These are phyloP conservation scores for Xestia c-nigrum DNA, from an alignment of 2,888 invertebrate genomes.

Conservation along the genomic window DNA sequence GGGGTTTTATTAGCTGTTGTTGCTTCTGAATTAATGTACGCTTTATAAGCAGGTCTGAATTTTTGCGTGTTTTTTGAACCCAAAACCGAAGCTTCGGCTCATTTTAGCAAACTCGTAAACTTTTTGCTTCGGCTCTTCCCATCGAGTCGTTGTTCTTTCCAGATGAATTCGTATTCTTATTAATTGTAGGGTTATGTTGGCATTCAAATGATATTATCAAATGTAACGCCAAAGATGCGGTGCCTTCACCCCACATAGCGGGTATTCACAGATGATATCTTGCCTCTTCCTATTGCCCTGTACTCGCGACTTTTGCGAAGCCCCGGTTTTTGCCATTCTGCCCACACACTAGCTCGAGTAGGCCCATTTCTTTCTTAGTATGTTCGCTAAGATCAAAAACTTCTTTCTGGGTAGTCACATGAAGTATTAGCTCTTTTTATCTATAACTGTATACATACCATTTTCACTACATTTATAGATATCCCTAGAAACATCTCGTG, in stretches of 20 bases:
- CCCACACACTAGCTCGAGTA: conserved; percentile 1
- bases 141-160: neutral
- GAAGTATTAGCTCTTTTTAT: no score
- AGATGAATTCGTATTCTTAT: neutral
- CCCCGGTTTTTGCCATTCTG: conserved; percentile 33
- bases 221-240: conserved; percentile 13
- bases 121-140: neutral
- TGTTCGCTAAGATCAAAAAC: no score
- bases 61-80: neutral
- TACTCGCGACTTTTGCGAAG: conserved; percentile 58
- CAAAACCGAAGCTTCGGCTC: neutral
- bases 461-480: neutral
- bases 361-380: neutral
- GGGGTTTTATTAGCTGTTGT: conserved; percentile 10
- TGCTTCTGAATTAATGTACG: conserved; percentile 31
- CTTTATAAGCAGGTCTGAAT: neutral
- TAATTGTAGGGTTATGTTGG: neutral
- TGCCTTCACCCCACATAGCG: conserved; percentile 65
- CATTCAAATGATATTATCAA: neutral
- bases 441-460: no score
- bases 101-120: neutral
- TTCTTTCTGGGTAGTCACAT: no score
- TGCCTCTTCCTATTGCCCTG: conserved; percentile 66
- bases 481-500: neutral
- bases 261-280: conserved; percentile 70